Conservation (phyloP, 2,797 vertebrate species). For the Coracias cyanogaster region DNA sequence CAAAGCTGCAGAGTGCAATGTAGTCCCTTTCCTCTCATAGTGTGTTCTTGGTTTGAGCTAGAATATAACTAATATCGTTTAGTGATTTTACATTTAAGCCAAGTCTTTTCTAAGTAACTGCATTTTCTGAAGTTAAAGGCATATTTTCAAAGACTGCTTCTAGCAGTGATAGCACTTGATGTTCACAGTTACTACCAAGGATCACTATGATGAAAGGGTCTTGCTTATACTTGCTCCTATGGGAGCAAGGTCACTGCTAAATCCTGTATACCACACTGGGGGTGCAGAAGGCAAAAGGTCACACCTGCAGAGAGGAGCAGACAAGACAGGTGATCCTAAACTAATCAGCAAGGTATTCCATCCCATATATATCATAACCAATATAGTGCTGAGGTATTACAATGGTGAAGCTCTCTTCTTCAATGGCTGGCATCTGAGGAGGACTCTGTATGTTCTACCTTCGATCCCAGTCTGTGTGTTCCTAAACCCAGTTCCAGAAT, state of each 20-base stretch:
- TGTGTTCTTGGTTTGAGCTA: neutral
- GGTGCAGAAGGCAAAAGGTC: neutral
- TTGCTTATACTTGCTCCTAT: neutral
- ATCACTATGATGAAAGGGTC: neutral
- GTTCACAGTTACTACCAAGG: neutral
- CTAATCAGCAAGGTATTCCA: neutral
- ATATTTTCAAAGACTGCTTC: neutral
- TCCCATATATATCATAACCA: neutral
- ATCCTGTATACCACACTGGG: neutral
- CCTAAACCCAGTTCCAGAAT: neutral
- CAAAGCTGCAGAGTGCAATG: neutral
- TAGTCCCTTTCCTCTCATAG: neutral
- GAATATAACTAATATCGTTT: neutral
- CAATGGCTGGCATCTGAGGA: neutral
- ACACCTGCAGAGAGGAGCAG: neutral
- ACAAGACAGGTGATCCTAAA: neutral
- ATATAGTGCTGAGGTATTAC: neutral
- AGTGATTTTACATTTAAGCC: neutral
- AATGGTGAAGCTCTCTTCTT: neutral
- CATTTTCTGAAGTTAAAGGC: neutral
- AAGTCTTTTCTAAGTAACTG: neutral
- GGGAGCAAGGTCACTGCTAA: neutral
- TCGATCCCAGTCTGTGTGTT: neutral
- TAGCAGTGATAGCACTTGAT: neutral
- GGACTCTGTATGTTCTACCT: too few species aligned